Percentiles rank a stretch among this genome's conserved stretches.
Conservation (phyloP, 1,140 invertebrate species). For the Drosophila arawakana region DNA sequence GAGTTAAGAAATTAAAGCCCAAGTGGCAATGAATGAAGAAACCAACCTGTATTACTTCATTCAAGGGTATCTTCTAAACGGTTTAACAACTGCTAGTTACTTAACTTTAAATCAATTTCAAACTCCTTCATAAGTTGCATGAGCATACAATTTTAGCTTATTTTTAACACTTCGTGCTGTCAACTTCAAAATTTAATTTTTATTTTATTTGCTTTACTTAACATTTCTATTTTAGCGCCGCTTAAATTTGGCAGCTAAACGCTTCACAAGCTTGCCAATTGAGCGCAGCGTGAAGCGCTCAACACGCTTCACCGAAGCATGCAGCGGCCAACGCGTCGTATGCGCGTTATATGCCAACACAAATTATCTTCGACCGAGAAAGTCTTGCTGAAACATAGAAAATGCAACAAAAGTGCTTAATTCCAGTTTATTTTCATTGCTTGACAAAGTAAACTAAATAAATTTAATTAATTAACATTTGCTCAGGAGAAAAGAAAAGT, state of each 20-base stretch:
- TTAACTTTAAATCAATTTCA: constrained; percentile 14
- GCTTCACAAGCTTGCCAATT: constrained; percentile 73
- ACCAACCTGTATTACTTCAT: no score
- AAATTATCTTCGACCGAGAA: constrained; percentile 55
- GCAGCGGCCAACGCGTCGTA: constrained; percentile 67
- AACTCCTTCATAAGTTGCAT: background rate
- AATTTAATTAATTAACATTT: no score
- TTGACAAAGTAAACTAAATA: no score
- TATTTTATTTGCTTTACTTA: background rate
- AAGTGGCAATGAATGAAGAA: no score
- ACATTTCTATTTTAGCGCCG: constrained; percentile 53
- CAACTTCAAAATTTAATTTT: background rate
- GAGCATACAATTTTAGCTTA: constrained; percentile 3
- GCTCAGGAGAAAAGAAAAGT: no score
- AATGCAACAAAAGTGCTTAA: no score
- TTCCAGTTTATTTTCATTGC: no score
- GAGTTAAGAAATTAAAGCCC: no score
- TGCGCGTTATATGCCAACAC: constrained; percentile 68
- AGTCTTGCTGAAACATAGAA: no score
- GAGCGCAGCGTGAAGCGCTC: constrained; percentile 69
- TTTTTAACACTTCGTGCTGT: background rate
- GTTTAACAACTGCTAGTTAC: background rate
- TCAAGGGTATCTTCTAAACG: no score
- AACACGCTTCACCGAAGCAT: constrained; percentile 79
- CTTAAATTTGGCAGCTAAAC: constrained; percentile 49